Conservation (phyloP, 2,797 vertebrate genomes). For the Centroberyx gerrardi region DNA sequence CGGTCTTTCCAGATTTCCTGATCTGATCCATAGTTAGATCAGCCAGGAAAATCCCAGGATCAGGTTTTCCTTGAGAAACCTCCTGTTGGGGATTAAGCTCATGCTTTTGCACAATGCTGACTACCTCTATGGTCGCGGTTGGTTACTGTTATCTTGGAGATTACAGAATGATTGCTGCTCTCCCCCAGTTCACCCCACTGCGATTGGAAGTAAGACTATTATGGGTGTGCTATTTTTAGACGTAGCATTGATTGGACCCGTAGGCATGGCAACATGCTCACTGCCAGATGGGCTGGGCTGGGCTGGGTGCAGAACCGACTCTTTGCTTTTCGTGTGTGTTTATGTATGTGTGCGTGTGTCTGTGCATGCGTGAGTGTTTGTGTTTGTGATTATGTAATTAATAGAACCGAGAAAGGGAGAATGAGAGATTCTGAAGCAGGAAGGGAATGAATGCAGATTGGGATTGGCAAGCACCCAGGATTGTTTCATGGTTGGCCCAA, state of each 20-base stretch:
- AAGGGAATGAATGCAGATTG: background rate
- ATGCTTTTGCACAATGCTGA: conserved; percentile 48
- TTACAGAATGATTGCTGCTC: conserved; percentile 62
- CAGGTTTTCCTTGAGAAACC: conserved; percentile 63
- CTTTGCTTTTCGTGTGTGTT: conserved; percentile 36
- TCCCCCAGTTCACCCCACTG: conserved; percentile 52
- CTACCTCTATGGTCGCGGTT: conserved; percentile 31
- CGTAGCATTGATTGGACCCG: conserved; percentile 77
- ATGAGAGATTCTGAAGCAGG: conserved; percentile 4
- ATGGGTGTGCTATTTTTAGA: conserved; percentile 79
- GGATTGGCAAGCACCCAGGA: background rate
- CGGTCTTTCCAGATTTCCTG: conserved; percentile 44
- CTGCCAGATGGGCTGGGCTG: conserved; percentile 61
- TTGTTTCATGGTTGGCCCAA: background rate
- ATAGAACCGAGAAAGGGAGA: conserved; percentile 4
- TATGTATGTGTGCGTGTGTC: conserved; percentile 24
- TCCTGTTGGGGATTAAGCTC: conserved; percentile 67
- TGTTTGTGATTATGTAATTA: conserved; percentile 25
- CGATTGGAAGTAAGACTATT: conserved; percentile 72
- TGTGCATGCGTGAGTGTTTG: conserved; percentile 40
- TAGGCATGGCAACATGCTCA: conserved; percentile 76
- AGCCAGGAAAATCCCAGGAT: conserved; percentile 59
- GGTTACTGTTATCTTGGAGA: conserved; percentile 56
- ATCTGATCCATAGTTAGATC: conserved; percentile 46
- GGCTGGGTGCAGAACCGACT: conserved; percentile 45